Percentiles rank a stretch among this genome's conserved stretches.
phyloP scores from a whole-genome alignment of 2,113 vertebrate species.

The Zeus faber region DNA sequence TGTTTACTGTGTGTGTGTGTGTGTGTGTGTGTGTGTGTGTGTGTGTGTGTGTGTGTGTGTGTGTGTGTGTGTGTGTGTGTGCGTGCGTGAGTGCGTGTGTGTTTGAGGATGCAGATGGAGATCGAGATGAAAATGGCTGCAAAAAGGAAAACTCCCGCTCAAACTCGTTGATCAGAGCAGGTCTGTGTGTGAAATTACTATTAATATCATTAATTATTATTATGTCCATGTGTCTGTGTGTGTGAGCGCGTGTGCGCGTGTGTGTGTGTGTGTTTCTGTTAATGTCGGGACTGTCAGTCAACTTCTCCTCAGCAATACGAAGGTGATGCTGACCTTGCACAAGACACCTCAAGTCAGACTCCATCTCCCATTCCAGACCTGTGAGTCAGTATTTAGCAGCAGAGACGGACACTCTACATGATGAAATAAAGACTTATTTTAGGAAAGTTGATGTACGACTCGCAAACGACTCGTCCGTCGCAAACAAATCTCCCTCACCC shows the following conservation, averaged over 20 bases:
- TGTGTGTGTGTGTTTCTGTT: constrained; percentile 1
- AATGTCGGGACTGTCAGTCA: too few relatives aligned
- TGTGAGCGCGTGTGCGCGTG: background rate
- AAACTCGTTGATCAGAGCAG: background rate
- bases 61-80: background rate
- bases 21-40: background rate
- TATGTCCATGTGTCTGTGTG: background rate
- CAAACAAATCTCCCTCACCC: too few relatives aligned
- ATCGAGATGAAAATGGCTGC: background rate
- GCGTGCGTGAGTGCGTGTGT: background rate
- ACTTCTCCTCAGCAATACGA: too few relatives aligned
- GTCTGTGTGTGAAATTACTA: too few relatives aligned
- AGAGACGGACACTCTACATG: too few relatives aligned
- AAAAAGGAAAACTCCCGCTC: background rate
- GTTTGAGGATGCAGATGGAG: background rate
- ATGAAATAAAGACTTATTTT: too few relatives aligned
- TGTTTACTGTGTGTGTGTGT: background rate
- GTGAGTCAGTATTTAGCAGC: too few relatives aligned
- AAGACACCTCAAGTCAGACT: too few relatives aligned
- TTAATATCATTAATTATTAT: background rate
- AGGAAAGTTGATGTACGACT: too few relatives aligned
- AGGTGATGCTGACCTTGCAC: too few relatives aligned
- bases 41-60: background rate
- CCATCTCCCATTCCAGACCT: too few relatives aligned
- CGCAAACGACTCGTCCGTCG: too few relatives aligned